Conservation (phyloP, 1,140 invertebrate species). For the Doryteuthis pealeii region DNA sequence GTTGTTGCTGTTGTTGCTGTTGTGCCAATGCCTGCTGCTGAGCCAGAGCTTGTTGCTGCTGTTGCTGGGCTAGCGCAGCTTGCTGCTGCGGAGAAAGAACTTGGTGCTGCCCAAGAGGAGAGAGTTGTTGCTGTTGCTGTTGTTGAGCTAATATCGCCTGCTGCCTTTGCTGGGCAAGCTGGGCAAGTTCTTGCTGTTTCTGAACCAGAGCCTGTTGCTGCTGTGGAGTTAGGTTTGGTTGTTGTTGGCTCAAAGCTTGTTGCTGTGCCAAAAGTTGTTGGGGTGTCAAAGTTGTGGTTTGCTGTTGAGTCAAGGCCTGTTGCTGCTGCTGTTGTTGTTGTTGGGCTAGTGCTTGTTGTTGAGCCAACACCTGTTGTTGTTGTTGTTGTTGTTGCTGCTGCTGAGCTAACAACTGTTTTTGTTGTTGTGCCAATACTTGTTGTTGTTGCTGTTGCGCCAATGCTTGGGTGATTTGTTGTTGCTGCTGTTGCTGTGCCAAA, state of each 20-base stretch:
- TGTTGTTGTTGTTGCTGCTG: conserved; percentile 1
- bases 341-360: background rate
- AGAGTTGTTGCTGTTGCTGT: background rate
- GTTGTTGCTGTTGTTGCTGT: background rate
- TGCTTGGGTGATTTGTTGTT: background rate
- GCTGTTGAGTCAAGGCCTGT: background rate
- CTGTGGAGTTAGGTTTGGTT: background rate
- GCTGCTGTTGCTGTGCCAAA: background rate
- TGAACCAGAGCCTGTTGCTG: background rate
- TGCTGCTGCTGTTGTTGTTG: background rate
- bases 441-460: too few relatives aligned
- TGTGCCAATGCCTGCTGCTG: background rate
- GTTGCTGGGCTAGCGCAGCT: background rate
- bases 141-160: background rate
- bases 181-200: background rate
- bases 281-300: background rate
- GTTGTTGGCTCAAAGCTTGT: background rate
- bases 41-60: background rate
- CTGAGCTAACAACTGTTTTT: background rate
- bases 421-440: too few relatives aligned
- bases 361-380: background rate
- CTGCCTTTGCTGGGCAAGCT: background rate
- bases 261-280: conserved; percentile 4
- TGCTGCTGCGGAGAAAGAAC: too few relatives aligned
- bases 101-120: too few relatives aligned